Base-by-base conservation (phyloP, 2,113 vertebrate species). In the Puntigrus tetrazona region DNA sequence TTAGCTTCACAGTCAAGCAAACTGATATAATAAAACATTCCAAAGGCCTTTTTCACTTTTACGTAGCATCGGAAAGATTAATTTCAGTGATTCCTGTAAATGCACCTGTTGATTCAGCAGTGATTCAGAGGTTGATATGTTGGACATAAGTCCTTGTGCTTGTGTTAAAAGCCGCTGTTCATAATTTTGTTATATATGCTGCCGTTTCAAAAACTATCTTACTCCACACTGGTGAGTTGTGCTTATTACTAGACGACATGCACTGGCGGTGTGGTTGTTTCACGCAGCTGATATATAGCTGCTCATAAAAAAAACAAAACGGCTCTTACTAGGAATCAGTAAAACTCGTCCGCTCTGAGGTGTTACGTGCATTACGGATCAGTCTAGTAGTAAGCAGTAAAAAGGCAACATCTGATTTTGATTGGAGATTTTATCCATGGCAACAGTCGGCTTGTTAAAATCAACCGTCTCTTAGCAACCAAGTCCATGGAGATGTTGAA, bases 391-490 rank as follows among this genome's bases (percentile, higher is more conserved):
- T 65, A 84, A 87, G 83, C 82, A 87, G 88, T 75, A 69, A 69
- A 88, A 82, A 61, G 27, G 6, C 65, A 78, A 83, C 81, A 73
- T 85, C 75, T 36, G 75, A 90, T 85, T 91, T 77, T 75, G 85
- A 84, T 86, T 78, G 80, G 88, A 85, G 85, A 87, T 86, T 80
- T 78, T 87, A 87, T 88, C 89, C 89, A 87, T 87, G 85, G 89
- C 90, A 92, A 82, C 89, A 69, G 38, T 61, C n/a, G 88, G 43
- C 82, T 74, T 92, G 92, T 93, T 93, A 82, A 90, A 91, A 91
- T 90, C 91, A 90, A 82, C 86, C 1, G 92, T 93, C 84, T 91
- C 93, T 91, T 91, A 93, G 93, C 93, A 94, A 94, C 94, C 13
- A 88, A 89, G 85, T 87, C 91, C 84, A 65, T 84, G 78, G 63